Evolutionary conservation across 2,888 invertebrate genomes (phyloP).

Genomic region (Apamea monoglypha): DNA sequence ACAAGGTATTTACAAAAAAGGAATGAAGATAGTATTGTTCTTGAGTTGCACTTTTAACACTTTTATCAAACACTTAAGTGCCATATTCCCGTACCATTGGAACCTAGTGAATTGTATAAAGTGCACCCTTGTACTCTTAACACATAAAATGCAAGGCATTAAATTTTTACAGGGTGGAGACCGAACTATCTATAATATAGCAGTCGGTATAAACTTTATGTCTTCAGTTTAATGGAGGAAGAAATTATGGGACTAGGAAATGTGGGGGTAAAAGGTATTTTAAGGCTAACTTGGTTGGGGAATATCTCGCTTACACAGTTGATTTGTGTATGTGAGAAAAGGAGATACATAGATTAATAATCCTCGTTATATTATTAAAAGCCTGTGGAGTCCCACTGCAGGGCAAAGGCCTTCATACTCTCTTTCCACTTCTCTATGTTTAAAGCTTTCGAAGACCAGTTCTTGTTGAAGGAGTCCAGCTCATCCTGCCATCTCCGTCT

Average conservation of each 20-base stretch:
- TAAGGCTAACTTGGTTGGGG: background rate
- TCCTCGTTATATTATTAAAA: no score
- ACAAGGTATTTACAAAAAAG: background rate
- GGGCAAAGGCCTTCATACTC: no score
- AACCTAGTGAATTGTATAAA: constrained; percentile 36
- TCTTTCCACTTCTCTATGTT: no score
- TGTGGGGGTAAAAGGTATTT: constrained; percentile 4
- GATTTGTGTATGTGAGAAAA: background rate
- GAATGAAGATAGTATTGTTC: background rate
- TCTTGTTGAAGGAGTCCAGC: no score
- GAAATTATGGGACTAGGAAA: constrained; percentile 29
- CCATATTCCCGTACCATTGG: constrained; percentile 2
- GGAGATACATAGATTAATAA: background rate
- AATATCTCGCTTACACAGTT: background rate
- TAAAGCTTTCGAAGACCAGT: no score
- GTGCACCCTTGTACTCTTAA: constrained; percentile 11
- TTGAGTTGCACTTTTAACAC: background rate
- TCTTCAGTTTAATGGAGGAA: constrained; percentile 38
- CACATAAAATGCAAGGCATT: constrained; percentile 55
- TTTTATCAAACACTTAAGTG: background rate
- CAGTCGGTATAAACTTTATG: constrained; percentile 45
- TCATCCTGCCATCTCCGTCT: no score
- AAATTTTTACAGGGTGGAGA: constrained; percentile 50
- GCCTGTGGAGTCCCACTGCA: no score
- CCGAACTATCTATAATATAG: constrained; percentile 4